Percentiles rank a stretch among this genome's conserved stretches.
Evolutionary conservation across 1,140 invertebrate species (phyloP).

Genomic region (Theocolax elegans): DNA sequence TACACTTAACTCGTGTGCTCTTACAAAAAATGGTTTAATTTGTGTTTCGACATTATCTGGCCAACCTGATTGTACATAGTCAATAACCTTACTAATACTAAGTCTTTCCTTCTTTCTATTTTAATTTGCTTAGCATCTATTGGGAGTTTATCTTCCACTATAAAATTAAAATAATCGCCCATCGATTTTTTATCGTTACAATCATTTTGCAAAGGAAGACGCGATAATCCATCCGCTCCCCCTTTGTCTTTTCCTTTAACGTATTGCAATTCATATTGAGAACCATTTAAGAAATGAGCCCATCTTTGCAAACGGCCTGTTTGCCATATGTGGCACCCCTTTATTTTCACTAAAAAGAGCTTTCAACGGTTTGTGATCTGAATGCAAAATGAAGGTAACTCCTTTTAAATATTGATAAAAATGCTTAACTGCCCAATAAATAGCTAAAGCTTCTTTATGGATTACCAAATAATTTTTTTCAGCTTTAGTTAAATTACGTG

Average conservation of each 20-base stretch:
- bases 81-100: constrained; percentile 45
- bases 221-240: no score
- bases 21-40: constrained; percentile 12
- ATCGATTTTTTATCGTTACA: no score
- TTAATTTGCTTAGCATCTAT: no score
- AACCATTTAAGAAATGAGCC: constrained; percentile 51
- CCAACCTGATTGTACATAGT: constrained; percentile 30
- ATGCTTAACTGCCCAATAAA: constrained; percentile 66
- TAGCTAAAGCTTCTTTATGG: constrained; percentile 67
- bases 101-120: no score
- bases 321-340: constrained; percentile 50
- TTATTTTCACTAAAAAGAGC: constrained; percentile 52
- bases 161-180: no score
- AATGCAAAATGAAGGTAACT: constrained; percentile 56
- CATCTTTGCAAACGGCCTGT: constrained; percentile 50
- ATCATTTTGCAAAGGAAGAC: no score
- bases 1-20: constrained; percentile 33
- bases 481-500: constrained; percentile 55
- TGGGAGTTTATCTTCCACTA: no score
- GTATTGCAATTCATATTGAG: no score
- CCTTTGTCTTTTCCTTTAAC: no score
- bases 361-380: constrained; percentile 65
- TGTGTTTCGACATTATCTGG: constrained; percentile 29
- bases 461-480: constrained; percentile 67
- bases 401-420: constrained; percentile 68